phyloP scores from a whole-genome alignment of 2,888 invertebrate species.

The Brachycybe producta region DNA sequence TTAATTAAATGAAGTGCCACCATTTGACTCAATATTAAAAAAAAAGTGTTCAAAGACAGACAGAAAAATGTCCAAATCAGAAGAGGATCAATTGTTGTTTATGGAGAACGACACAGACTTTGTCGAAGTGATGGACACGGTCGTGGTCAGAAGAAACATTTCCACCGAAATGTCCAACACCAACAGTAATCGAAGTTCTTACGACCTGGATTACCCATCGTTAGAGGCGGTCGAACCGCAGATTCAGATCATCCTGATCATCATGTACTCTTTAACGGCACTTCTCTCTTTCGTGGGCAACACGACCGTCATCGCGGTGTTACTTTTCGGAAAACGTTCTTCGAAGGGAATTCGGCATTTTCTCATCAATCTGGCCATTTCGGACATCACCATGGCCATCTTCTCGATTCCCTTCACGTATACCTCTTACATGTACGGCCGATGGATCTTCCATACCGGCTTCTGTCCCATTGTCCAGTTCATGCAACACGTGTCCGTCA shows the following conservation, averaged over 20 bases:
- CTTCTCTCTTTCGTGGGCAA: slow-evolving; percentile 38
- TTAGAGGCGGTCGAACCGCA: slow-evolving; percentile 26
- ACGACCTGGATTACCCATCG: slow-evolving; percentile 23
- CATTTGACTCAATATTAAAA: too few species aligned
- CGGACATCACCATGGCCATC: slow-evolving; percentile 41
- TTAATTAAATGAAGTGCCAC: too few species aligned
- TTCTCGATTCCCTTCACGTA: slow-evolving; percentile 44
- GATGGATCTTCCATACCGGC: slow-evolving; percentile 39
- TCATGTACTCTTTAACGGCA: slow-evolving; percentile 37
- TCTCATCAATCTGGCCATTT: slow-evolving; percentile 40
- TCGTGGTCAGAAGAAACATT: too few species aligned
- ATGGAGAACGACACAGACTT: too few species aligned
- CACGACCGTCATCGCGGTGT: slow-evolving; percentile 37
- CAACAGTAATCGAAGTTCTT: too few species aligned
- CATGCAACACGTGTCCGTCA: slow-evolving; percentile 36
- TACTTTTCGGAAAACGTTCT: slow-evolving; percentile 33
- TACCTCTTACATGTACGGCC: slow-evolving; percentile 34
- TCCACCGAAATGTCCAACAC: too few species aligned
- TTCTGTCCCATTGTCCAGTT: slow-evolving; percentile 40
- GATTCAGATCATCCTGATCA: slow-evolving; percentile 28
- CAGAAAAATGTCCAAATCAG: too few species aligned
- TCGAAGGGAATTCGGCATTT: slow-evolving; percentile 32
- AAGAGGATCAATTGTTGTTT: too few species aligned
- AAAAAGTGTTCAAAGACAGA: too few species aligned
- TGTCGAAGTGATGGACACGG: too few species aligned